Conservation (phyloP, 2,113 vertebrate genomes). For the Scomber scombrus region DNA sequence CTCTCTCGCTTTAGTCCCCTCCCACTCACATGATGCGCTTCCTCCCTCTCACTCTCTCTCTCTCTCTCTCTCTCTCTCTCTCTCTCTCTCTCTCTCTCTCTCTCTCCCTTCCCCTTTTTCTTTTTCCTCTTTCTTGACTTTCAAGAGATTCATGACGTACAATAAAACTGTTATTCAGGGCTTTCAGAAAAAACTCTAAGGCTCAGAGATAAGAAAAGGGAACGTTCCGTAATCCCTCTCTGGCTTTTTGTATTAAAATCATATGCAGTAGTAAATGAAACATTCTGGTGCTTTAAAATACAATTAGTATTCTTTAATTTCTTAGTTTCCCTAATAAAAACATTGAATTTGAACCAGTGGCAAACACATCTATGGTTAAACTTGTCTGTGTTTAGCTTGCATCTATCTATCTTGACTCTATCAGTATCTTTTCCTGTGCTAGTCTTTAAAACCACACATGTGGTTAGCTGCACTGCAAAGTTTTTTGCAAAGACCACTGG, state of each 20-base stretch:
- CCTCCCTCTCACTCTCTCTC: constrained; percentile 36
- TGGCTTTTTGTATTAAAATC: background rate
- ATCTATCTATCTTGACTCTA: background rate
- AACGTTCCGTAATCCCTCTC: constrained; percentile 30
- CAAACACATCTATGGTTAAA: background rate
- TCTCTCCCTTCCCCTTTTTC: constrained; percentile 47
- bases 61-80: background rate
- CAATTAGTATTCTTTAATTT: no score
- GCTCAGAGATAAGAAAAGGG: constrained; percentile 1
- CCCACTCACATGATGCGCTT: constrained; percentile 46
- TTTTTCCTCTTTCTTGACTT: constrained; percentile 24
- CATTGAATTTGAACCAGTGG: background rate
- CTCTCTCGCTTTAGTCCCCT: constrained; percentile 17
- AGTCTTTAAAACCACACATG: background rate
- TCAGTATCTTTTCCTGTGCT: constrained; percentile 1
- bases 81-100: background rate
- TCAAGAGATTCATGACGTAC: no score
- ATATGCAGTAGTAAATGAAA: no score
- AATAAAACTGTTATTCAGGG: background rate
- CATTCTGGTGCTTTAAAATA: no score
- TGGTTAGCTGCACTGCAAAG: background rate
- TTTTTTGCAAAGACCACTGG: constrained; percentile 9
- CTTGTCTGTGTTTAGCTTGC: background rate
- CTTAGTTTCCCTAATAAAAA: constrained; percentile 1
- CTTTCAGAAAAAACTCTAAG: background rate